A percentile compares a stretch with the other conserved stretches of the same genome.
These are phyloP conservation scores for Stichopus chloronotus DNA, from an alignment of 35 echinoderm and acorn worm genomes.

Conservation along the genomic window DNA sequence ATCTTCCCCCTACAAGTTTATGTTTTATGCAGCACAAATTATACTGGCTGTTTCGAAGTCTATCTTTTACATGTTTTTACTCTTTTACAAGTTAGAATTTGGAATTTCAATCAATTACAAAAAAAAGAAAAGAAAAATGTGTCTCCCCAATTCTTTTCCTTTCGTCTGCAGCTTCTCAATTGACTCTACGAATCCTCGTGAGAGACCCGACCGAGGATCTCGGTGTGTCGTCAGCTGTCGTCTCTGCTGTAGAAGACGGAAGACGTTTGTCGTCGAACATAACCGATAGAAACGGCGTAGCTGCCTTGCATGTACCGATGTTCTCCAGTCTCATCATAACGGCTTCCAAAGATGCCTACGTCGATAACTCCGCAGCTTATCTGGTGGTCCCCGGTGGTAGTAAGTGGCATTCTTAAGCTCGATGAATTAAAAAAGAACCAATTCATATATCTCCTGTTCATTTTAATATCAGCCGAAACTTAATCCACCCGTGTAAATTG, in stretches of 20 bases:
- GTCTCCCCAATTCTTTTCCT: background rate
- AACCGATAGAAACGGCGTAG: constrained; percentile 52
- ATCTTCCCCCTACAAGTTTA: too few species aligned
- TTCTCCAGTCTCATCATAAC: constrained; percentile 31
- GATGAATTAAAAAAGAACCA: too few species aligned
- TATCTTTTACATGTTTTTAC: too few species aligned
- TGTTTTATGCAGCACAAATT: too few species aligned
- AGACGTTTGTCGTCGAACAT: constrained; percentile 5
- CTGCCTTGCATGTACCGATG: constrained; percentile 37
- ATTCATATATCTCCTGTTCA: too few species aligned
- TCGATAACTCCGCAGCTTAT: constrained; percentile 31
- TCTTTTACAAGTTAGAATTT: too few species aligned
- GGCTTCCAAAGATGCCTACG: constrained; percentile 38
- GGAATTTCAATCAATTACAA: too few species aligned
- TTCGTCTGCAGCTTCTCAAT: constrained; percentile 23
- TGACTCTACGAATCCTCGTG: constrained; percentile 26
- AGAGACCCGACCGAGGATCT: constrained; percentile 15
- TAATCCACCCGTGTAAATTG: background rate
- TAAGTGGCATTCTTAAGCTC: constrained; percentile 6
- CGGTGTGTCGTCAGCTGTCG: background rate
- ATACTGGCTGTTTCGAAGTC: too few species aligned
- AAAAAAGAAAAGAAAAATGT: background rate
- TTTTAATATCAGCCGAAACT: background rate
- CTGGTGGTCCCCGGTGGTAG: constrained; percentile 38
- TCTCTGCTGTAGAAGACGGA: constrained; percentile 31